Evolutionary conservation across 2,113 vertebrate genomes (phyloP).

Genomic region (Onychostoma macrolepis): DNA sequence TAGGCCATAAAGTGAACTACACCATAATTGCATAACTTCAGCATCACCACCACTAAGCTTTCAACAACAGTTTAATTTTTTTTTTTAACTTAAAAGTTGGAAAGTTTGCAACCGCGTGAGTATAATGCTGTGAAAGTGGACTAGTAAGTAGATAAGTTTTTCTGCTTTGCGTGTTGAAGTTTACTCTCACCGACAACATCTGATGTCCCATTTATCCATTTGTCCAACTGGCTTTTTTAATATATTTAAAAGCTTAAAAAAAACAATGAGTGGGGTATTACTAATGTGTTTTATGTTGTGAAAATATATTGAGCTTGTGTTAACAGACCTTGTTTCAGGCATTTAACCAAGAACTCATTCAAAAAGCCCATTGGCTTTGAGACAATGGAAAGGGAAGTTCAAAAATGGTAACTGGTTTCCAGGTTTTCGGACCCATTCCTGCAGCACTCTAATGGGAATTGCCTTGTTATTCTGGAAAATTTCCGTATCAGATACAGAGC

Average conservation of each 20-base stretch:
- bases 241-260: too few relatives aligned
- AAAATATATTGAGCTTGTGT: not conserved
- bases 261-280: too few relatives aligned
- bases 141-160: too few relatives aligned
- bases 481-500: not conserved
- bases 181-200: not conserved
- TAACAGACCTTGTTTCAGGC: not conserved
- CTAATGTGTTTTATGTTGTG: too few relatives aligned
- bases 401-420: not conserved
- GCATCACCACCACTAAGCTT: not conserved
- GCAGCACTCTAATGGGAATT: not conserved
- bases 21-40: not conserved
- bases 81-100: not conserved
- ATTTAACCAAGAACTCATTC: not conserved
- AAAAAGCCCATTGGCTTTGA: not conserved
- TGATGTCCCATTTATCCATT: not conserved
- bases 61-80: not conserved
- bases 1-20: not conserved
- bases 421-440: not conserved
- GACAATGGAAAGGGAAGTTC: not conserved
- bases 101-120: not conserved
- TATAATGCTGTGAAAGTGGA: not conserved
- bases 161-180: not conserved
- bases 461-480: not conserved
- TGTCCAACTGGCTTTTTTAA: too few relatives aligned